These are phyloP conservation scores for Brachionichthys hirsutus DNA, from an alignment of 2,113 vertebrate species.

Conservation along the genomic window DNA sequence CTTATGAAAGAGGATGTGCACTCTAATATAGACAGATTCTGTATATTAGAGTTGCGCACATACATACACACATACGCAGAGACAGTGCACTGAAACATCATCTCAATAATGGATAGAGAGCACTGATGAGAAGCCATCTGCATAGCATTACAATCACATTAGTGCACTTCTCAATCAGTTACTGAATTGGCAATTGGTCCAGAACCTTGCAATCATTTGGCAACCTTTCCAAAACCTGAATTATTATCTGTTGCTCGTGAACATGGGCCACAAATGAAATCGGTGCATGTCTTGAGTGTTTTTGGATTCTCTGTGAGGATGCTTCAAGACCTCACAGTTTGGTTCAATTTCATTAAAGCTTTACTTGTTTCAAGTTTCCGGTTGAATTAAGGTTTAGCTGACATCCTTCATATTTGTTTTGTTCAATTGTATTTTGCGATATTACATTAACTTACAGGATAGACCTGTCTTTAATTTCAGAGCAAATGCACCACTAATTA, in stretches of 20 bases:
- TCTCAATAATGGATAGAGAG: slow-evolving; percentile 62
- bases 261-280: slow-evolving; percentile 46
- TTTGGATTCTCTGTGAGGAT: slow-evolving; percentile 34
- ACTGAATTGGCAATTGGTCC: slow-evolving; percentile 64
- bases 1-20: slow-evolving; percentile 42
- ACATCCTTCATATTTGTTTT: slow-evolving; percentile 2
- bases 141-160: slow-evolving; percentile 71
- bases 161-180: slow-evolving; percentile 65
- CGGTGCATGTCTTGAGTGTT: slow-evolving; percentile 35
- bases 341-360: slow-evolving; percentile 5
- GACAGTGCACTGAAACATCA: slow-evolving; percentile 43
- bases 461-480: not conserved
- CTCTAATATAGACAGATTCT: not conserved
- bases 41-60: not conserved
- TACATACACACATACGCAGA: slow-evolving; percentile 7
- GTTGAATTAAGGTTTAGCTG: not conserved
- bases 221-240: slow-evolving; percentile 59
- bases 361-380: slow-evolving; percentile 7
- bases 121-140: slow-evolving; percentile 66
- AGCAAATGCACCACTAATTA: slow-evolving; percentile 9
- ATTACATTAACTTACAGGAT: slow-evolving; percentile 7
- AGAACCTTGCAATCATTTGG: slow-evolving; percentile 57
- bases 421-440: slow-evolving; percentile 1
- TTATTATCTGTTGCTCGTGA: slow-evolving; percentile 52
- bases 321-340: not conserved